Evolutionary conservation across 2,797 vertebrate genomes (phyloP).

Genomic region (Macropodus opercularis): DNA sequence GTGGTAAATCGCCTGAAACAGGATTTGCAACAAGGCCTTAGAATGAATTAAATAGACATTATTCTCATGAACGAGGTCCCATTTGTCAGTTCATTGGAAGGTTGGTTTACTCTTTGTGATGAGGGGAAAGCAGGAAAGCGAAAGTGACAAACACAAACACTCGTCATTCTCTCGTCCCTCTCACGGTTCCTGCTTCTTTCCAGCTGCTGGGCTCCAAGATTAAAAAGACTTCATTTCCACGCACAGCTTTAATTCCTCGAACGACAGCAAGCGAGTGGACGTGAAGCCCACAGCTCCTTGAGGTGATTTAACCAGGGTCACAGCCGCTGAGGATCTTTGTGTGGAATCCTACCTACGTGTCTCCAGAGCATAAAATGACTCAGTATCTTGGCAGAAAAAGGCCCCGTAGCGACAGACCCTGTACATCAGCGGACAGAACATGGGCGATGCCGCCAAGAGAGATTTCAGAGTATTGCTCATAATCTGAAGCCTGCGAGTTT

Average conservation of each 20-base stretch:
- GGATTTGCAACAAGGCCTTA: constrained; percentile 38
- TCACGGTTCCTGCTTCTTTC: not conserved
- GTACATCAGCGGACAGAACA: constrained; percentile 27
- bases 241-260: constrained; percentile 3
- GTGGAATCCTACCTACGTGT: constrained; percentile 1
- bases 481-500: constrained; percentile 38
- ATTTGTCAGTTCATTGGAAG: constrained; percentile 55
- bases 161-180: not conserved
- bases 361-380: constrained; percentile 18
- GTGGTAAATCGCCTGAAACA: constrained; percentile 44
- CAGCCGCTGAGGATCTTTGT: constrained; percentile 5
- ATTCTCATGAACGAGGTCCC: constrained; percentile 39
- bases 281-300: constrained; percentile 69
- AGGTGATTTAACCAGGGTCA: constrained; percentile 65
- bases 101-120: constrained; percentile 28
- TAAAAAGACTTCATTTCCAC: constrained; percentile 33
- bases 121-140: not conserved
- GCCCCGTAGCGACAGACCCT: constrained; percentile 25
- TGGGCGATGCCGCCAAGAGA: constrained; percentile 31
- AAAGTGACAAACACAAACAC: not conserved
- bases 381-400: constrained; percentile 26
- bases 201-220: constrained; percentile 20
- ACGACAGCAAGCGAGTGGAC: constrained; percentile 33
- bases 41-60: constrained; percentile 58
- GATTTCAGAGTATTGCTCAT: constrained; percentile 42